A percentile compares a stretch with the other conserved stretches of the same genome.
These are phyloP conservation scores for Himalopsyche japonica DNA, from an alignment of 2,888 invertebrate genomes.

Conservation along the genomic window DNA sequence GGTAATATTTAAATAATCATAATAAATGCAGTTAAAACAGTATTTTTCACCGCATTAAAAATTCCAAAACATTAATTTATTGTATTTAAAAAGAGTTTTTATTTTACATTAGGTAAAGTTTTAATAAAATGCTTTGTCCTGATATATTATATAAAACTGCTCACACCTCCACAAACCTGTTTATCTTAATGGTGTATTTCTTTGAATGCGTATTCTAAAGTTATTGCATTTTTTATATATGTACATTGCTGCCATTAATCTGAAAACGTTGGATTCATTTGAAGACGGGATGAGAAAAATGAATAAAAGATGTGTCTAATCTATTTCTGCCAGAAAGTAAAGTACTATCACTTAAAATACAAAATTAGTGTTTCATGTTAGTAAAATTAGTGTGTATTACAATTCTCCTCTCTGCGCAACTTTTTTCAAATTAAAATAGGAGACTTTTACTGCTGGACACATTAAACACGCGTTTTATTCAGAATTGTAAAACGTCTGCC, in stretches of 20 bases:
- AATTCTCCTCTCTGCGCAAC: background rate
- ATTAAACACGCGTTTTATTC: background rate
- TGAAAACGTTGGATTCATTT: background rate
- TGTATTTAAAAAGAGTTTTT: too few relatives aligned
- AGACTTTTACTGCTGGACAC: background rate
- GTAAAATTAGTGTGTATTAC: background rate
- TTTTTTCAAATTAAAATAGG: background rate
- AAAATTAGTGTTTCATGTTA: background rate
- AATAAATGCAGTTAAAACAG: too few relatives aligned
- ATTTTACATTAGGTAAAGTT: too few relatives aligned
- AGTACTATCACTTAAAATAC: background rate
- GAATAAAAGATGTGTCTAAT: background rate
- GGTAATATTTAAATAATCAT: too few relatives aligned
- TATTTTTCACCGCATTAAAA: too few relatives aligned
- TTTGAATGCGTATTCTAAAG: background rate
- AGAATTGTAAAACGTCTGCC: background rate
- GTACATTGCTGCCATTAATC: background rate
- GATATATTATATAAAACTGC: background rate
- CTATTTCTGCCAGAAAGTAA: background rate
- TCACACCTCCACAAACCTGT: background rate
- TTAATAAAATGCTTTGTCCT: too few relatives aligned
- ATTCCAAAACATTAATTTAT: too few relatives aligned
- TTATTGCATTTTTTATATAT: background rate
- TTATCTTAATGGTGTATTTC: background rate
- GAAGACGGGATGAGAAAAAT: background rate